Evolutionary conservation across 2,888 invertebrate species (phyloP).

Genomic region (Sarcophaga variegata): DNA sequence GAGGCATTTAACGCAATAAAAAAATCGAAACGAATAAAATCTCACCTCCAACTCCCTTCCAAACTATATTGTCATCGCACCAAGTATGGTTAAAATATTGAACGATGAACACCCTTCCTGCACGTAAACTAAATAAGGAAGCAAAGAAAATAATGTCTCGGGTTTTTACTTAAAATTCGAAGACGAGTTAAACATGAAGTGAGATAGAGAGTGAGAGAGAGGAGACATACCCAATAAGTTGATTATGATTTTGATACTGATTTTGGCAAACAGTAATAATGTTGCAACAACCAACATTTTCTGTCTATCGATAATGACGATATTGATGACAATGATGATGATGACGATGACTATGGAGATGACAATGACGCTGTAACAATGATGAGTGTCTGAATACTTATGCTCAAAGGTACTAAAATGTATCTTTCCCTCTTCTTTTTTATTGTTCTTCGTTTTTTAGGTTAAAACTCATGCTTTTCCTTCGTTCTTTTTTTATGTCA

Average conservation of each 20-base stretch:
- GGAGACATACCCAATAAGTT: neutral
- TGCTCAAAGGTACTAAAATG: neutral
- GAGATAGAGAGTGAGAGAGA: constrained; percentile 48
- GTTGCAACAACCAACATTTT: neutral
- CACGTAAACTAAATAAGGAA: neutral
- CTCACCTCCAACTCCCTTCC: no score
- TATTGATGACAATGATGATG: constrained; percentile 45
- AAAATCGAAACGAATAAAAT: constrained; percentile 11
- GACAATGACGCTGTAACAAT: constrained; percentile 13
- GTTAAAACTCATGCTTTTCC: neutral
- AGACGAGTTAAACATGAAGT: constrained; percentile 17
- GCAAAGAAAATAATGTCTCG: neutral
- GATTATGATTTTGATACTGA: neutral
- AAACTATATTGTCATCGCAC: constrained; percentile 11
- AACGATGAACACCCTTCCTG: neutral
- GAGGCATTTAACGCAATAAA: constrained; percentile 47
- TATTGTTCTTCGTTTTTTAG: neutral
- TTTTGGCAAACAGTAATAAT: neutral
- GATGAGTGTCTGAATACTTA: constrained; percentile 9
- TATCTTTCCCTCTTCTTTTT: neutral
- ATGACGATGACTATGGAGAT: constrained; percentile 26
- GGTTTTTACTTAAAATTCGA: neutral
- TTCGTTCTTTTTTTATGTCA: neutral
- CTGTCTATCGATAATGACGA: constrained; percentile 6
- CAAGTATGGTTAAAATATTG: neutral